These are phyloP conservation scores for Xiphophorus hellerii DNA, from an alignment of 2,113 vertebrate genomes.

Conservation along the genomic window DNA sequence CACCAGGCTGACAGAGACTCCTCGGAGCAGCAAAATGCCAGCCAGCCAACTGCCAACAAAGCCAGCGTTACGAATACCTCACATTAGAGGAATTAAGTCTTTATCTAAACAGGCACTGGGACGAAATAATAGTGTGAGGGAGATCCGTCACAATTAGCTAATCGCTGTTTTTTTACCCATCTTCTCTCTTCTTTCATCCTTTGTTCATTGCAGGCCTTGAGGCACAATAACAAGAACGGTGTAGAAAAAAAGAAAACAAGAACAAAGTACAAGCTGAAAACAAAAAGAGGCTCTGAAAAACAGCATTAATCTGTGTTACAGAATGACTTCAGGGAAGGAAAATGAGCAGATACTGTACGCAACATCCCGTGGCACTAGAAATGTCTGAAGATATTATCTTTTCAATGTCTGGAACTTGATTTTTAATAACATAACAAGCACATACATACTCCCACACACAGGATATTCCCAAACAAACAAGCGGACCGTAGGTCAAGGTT, in stretches of 20 bases:
- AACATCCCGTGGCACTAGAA: conserved; percentile 35
- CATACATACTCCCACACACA: conserved; percentile 4
- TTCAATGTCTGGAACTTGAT: conserved; percentile 10
- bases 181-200: conserved; percentile 12
- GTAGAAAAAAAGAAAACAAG: conserved; percentile 2
- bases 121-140: conserved; percentile 52
- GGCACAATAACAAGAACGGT: conserved; percentile 29
- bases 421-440: conserved; percentile 28
- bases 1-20: conserved; percentile 37
- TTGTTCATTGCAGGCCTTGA: conserved; percentile 30
- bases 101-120: conserved; percentile 49
- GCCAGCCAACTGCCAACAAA: conserved; percentile 57
- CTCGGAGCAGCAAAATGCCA: conserved; percentile 41
- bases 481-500: conserved; percentile 38
- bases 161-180: conserved; percentile 43
- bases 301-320: conserved; percentile 25
- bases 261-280: conserved; percentile 16
- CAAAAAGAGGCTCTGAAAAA: conserved; percentile 27
- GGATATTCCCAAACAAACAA: conserved; percentile 55
- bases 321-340: conserved; percentile 42
- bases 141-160: conserved; percentile 65
- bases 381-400: conserved; percentile 59
- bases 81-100: conserved; percentile 75
- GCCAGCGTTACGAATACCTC: conserved; percentile 70
- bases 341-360: conserved; percentile 40